Evolutionary conservation across 1,140 invertebrate genomes (phyloP), one percentile per base, ranked within the genome.

Genomic region (Pogonognathellus flavescens): DNA sequence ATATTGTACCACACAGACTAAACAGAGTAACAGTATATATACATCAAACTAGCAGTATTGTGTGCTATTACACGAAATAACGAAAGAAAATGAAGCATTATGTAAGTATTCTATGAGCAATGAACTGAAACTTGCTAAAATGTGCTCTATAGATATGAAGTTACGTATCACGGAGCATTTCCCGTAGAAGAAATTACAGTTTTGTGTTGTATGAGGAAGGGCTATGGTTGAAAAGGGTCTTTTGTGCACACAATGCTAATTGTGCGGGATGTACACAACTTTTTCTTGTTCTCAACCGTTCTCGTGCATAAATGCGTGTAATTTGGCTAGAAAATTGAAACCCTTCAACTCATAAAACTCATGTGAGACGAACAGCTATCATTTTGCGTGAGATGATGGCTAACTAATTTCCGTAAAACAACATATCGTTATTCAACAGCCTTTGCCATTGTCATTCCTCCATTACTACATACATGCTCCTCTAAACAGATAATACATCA

Each of bases 381-480:
- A 81, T 81, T 81, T 81, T 81, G 80, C 80, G 80, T 81, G 80
- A 81, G 80, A 81, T 81, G 80, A 81, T 81, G 55, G 52, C 50
- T 41, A n/a, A 20, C 80, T 81, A 81, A 55, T 76, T 41, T 76
- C 70, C 41, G 25, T 76, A 76, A 76, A 76, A 50, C 70, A 57
- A 57, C 53, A 76, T 76, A 25, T 76, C 70, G 31, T 76, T 49
- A 76, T 50, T 76, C 70, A 76, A 76, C 70, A 76, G 70, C 70
- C 49, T 76, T 57, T 14, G 53, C 53, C 31, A 41, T 57, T 57
- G 53, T 57, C 53, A 57, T 57, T 13, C n/a, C 53, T n/a, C 2
- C 10, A 13, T 57, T n/a, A 13, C 53, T 14, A 57, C 10, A n/a
- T 57, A n/a, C 11, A n/a, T 57, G 10, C 2, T 57, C 11, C 11